Percentiles rank a stretch among this genome's conserved stretches.
These are phyloP conservation scores for Elegia similella DNA, from an alignment of 2,888 invertebrate species.

Conservation along the genomic window DNA sequence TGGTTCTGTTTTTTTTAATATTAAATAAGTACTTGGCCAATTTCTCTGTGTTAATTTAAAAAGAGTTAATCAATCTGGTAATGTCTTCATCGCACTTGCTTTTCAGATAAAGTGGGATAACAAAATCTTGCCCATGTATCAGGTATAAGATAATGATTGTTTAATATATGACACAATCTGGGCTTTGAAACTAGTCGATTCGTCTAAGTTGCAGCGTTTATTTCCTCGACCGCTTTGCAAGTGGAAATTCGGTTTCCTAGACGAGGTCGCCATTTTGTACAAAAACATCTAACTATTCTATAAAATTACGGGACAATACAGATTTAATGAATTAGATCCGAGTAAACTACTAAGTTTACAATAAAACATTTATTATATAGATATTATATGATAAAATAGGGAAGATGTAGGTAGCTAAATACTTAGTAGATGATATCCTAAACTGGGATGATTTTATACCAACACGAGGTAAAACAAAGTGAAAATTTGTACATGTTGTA, in stretches of 20 bases:
- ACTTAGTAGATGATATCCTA: conserved; percentile 66
- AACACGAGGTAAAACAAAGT: conserved; percentile 41
- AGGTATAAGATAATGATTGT: conserved; percentile 25
- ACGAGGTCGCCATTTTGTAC: conserved; percentile 78
- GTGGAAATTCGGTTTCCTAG: conserved; percentile 80
- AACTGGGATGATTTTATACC: conserved; percentile 57
- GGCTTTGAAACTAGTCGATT: conserved; percentile 37
- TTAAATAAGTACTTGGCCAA: conserved; percentile 49
- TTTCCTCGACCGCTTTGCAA: conserved; percentile 42
- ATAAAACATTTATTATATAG: conserved; percentile 77
- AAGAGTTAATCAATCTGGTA: conserved; percentile 12
- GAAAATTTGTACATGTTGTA: conserved; percentile 49
- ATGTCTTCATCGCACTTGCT: conserved; percentile 33
- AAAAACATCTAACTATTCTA: conserved; percentile 72
- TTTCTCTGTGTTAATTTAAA: conserved; percentile 19
- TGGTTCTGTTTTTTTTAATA: conserved; percentile 21
- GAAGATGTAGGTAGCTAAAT: conserved; percentile 64
- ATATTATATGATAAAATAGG: conserved; percentile 70
- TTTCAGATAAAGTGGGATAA: conserved; percentile 44
- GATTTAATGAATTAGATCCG: conserved; percentile 70
- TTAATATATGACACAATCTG: conserved; percentile 32
- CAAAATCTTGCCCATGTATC: conserved; percentile 30
- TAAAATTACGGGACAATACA: conserved; percentile 73
- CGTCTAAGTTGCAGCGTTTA: conserved; percentile 46
- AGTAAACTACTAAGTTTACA: conserved; percentile 75